Percentiles rank a stretch among this genome's conserved stretches.
Conservation (phyloP, 2,797 vertebrate species). For the Trematomus bernacchii region DNA sequence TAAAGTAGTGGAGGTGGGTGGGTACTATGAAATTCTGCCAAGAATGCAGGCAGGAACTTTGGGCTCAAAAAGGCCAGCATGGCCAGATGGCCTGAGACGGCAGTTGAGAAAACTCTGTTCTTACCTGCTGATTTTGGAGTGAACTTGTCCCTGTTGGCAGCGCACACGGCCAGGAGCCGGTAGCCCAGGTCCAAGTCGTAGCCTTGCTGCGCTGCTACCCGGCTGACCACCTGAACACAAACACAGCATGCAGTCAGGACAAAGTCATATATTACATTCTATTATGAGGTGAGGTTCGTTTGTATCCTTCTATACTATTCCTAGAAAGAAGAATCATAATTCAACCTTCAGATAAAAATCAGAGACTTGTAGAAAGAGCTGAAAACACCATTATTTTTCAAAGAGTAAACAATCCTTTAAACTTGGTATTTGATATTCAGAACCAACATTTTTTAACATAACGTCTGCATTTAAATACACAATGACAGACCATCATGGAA, state of each 20-base stretch:
- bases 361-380: not conserved
- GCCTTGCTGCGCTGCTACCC: constrained; percentile 97
- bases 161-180: constrained; percentile 97
- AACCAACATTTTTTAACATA: constrained; percentile 3
- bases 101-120: constrained; percentile 74
- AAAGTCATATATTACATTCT: not conserved
- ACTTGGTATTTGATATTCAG: constrained; percentile 1
- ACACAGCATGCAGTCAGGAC: constrained; percentile 36
- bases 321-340: not conserved
- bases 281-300: not conserved
- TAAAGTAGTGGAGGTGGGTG: constrained; percentile 29
- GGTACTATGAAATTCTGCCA: constrained; percentile 43
- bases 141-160: constrained; percentile 99
- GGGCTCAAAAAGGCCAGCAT: constrained; percentile 48
- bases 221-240: constrained; percentile 93
- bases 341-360: not conserved
- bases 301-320: not conserved
- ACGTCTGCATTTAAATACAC: not conserved
- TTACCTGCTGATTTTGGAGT: constrained; percentile 99
- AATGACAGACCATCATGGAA: not conserved
- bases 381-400: not conserved
- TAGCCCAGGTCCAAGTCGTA: constrained; percentile 99
- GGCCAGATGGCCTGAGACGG: constrained; percentile 75
- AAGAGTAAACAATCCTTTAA: constrained; percentile 9
- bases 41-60: constrained; percentile 62